Evolutionary conservation across 2,888 invertebrate species (phyloP).

Genomic region (Abscondita cerata): DNA sequence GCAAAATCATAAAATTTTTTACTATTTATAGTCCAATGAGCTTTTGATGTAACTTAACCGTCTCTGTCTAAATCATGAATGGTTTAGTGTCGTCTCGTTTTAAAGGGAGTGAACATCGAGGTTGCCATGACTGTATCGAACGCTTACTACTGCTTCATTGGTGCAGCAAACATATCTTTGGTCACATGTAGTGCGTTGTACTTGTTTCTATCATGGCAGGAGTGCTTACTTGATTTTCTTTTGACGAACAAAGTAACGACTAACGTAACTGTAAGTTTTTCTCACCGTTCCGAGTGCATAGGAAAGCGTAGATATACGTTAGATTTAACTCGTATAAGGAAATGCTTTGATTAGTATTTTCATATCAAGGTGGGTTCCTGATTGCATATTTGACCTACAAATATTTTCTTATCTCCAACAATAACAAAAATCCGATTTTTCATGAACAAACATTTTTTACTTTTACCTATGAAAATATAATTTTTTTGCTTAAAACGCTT

Average conservation of each 20-base stretch:
- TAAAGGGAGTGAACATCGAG: constrained; percentile 46
- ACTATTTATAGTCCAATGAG: constrained; percentile 60
- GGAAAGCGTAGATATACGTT: neutral
- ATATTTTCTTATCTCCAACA: constrained; percentile 21
- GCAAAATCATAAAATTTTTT: constrained; percentile 58
- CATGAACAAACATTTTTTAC: neutral
- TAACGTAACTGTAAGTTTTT: neutral
- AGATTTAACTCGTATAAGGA: neutral
- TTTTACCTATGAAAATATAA: constrained; percentile 1
- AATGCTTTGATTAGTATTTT: constrained; percentile 14
- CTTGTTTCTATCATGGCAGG: constrained; percentile 55
- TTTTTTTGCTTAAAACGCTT: too few species aligned
- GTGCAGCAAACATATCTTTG: constrained; percentile 45
- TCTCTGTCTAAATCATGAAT: constrained; percentile 44
- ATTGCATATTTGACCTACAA: constrained; percentile 25
- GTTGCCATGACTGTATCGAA: constrained; percentile 60
- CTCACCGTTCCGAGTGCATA: neutral
- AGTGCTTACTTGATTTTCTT: constrained; percentile 40
- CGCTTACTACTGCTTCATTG: constrained; percentile 49
- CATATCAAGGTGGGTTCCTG: constrained; percentile 14
- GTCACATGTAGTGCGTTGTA: constrained; percentile 53
- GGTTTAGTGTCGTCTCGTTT: constrained; percentile 41
- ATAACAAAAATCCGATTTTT: constrained; percentile 15
- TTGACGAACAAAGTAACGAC: constrained; percentile 3
- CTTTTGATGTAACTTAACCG: constrained; percentile 46